Base-by-base conservation (phyloP, 1,140 invertebrate genomes). In the Geopemphigus sp. region DNA sequence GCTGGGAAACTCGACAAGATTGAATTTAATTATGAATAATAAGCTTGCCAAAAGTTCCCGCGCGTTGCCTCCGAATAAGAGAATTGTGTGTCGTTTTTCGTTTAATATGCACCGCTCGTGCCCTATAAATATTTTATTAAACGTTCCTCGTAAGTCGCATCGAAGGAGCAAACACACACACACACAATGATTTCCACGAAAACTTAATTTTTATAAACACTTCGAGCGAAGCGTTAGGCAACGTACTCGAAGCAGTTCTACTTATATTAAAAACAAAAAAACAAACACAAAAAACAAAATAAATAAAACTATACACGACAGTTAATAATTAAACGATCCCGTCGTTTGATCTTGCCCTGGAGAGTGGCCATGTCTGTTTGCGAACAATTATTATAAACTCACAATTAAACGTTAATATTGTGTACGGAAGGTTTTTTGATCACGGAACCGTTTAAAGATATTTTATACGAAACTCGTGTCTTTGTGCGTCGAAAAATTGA, bases 1-100 rank as follows among this genome's bases (percentile, higher is more conserved):
- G 22, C 61, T 82, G 32, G 85, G 82, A 82, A 84, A 87, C 26
- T 85, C 85, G 6, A 84, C 84, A 5, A 85, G 84, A 80, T 54
- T 53, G 64, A 66, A 80, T 80, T 66, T 87, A 87, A 82, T 85
- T 87, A 56, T 86, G 86, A 50, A 86, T 86, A 82, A 86, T 86
- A 73, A 86, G 85, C 81, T 86, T 86, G 17, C 85, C 84, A 15
- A 86, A 83, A 81, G 83, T 86, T 54, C 84, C 86, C 57, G 26
- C 61, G 22, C 1, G 45, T n/a, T n/a, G 85, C 84, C 86, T 83
- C 15, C 29, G 61, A 83, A 50, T 50, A 68, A 50, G 54, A 53
- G 63, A 45, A 57, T 53, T 15, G 17, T 68, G 53, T 78, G 63
- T 56, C 50, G 70, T 73, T 29, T 54, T 54, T 56, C 50, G 32